These are phyloP conservation scores for Tinea trinotella DNA, from an alignment of 2,888 invertebrate genomes.

Conservation along the genomic window DNA sequence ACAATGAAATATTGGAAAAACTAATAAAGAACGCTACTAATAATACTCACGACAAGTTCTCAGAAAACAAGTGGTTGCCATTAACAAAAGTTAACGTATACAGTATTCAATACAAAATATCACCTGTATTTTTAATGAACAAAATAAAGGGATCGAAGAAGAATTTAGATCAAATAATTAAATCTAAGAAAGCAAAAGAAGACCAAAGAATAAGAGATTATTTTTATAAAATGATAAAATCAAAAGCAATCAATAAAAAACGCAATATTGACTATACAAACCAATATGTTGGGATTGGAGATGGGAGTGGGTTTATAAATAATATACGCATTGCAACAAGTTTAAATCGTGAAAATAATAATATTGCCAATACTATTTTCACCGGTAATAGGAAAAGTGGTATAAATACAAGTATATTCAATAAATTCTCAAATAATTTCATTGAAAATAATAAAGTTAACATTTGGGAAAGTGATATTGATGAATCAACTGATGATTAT, in stretches of 20 bases:
- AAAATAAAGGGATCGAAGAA: slow-evolving; percentile 33
- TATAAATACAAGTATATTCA: not conserved
- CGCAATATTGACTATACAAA: not conserved
- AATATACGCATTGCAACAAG: too few species aligned
- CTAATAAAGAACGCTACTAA: slow-evolving; percentile 21
- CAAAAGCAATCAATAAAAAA: slow-evolving; percentile 22
- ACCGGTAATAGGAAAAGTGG: too few species aligned
- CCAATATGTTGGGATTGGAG: too few species aligned
- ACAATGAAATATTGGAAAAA: slow-evolving; percentile 40
- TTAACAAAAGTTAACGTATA: not conserved
- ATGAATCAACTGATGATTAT: not conserved
- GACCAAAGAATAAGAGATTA: slow-evolving; percentile 49
- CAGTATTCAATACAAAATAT: slow-evolving; percentile 36
- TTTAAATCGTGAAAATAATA: too few species aligned
- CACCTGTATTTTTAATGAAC: slow-evolving; percentile 30
- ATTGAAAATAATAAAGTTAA: not conserved
- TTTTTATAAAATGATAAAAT: slow-evolving; percentile 49
- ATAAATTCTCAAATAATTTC: not conserved
- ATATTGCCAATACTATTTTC: not conserved
- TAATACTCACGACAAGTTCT: not conserved
- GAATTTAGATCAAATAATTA: slow-evolving; percentile 47
- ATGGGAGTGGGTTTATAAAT: too few species aligned
- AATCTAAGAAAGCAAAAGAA: slow-evolving; percentile 46
- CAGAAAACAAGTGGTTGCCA: not conserved
- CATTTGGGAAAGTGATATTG: not conserved